These are phyloP conservation scores for Tubiluchus corallicola DNA, from an alignment of 2,888 invertebrate genomes.

Conservation along the genomic window DNA sequence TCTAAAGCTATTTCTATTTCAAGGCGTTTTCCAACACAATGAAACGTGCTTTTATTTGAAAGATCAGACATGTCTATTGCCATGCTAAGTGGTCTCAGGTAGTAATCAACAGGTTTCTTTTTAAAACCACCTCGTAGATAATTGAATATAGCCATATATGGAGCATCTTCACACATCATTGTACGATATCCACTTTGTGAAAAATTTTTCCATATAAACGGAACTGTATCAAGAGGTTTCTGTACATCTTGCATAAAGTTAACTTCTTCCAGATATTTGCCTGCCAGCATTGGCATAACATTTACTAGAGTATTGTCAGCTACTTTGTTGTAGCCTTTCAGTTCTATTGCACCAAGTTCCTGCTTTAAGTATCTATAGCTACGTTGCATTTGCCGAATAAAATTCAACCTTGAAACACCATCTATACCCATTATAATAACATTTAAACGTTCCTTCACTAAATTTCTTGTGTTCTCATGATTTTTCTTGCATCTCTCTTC, in stretches of 20 bases:
- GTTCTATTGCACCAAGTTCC: constrained; percentile 47
- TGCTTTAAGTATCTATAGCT: constrained; percentile 42
- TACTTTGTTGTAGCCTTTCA: constrained; percentile 77
- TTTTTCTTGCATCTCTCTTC: not conserved
- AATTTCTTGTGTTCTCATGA: not conserved
- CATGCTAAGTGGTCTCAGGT: constrained; percentile 50
- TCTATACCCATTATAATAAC: constrained; percentile 65
- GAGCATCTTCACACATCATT: constrained; percentile 62
- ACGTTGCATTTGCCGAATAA: constrained; percentile 60
- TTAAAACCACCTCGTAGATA: constrained; percentile 55
- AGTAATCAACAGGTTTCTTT: constrained; percentile 65
- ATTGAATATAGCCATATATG: constrained; percentile 57
- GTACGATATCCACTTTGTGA: constrained; percentile 52
- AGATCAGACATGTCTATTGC: constrained; percentile 25
- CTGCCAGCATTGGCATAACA: constrained; percentile 56
- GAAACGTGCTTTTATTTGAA: constrained; percentile 33
- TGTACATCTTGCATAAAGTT: constrained; percentile 54
- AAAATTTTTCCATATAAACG: constrained; percentile 65
- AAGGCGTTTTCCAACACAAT: constrained; percentile 47
- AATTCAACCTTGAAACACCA: constrained; percentile 63
- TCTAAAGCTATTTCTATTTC: constrained; percentile 50
- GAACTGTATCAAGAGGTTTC: constrained; percentile 42
- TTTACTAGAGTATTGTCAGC: constrained; percentile 88
- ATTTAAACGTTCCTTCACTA: constrained; percentile 32
- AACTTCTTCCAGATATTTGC: constrained; percentile 51